These are phyloP conservation scores for Raphicerus campestris DNA, from an alignment of 2,113 vertebrate species.

Conservation along the genomic window DNA sequence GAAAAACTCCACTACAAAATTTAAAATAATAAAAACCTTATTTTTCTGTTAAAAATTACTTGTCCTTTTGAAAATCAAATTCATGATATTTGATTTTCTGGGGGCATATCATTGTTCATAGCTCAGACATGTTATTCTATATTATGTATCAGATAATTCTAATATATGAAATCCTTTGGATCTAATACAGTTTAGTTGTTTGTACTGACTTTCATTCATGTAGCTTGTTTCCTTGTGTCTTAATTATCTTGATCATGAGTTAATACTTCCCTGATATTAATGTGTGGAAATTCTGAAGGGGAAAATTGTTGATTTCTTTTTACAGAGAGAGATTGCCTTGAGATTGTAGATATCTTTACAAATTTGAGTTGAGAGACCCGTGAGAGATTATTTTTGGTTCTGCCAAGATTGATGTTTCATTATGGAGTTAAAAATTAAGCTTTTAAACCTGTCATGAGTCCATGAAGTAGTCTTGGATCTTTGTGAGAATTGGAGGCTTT, in stretches of 20 bases:
- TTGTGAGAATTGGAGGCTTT: background rate
- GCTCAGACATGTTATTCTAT: background rate
- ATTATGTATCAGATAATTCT: background rate
- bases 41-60: background rate
- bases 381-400: background rate
- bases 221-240: background rate
- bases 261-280: background rate
- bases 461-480: background rate
- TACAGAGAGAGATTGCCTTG: background rate
- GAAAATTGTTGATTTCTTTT: background rate
- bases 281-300: background rate
- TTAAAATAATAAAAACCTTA: background rate
- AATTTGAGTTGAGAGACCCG: background rate
- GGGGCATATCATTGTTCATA: background rate
- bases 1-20: background rate
- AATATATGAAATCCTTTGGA: background rate
- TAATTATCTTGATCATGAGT: background rate
- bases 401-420: background rate
- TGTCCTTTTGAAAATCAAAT: background rate
- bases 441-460: background rate
- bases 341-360: accelerated
- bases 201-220: background rate
- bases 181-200: background rate
- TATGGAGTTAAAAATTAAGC: background rate
- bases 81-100: background rate